These are phyloP conservation scores for Camponotus fellah DNA, from an alignment of 2,888 invertebrate genomes.

Conservation along the genomic window DNA sequence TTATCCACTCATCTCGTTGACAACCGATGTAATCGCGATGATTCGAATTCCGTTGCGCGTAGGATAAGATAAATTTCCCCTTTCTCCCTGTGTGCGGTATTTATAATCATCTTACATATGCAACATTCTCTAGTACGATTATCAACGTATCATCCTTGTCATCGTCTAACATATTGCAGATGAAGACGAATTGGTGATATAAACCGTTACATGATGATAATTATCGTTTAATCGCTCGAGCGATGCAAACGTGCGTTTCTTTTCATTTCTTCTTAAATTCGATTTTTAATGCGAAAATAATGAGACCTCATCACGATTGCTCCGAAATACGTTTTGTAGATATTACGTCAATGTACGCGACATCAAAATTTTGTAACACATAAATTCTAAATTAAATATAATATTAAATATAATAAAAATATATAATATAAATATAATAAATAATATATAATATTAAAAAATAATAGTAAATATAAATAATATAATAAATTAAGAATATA, in stretches of 20 bases:
- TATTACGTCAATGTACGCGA: not conserved
- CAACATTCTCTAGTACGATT: constrained; percentile 34
- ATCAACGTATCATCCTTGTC: constrained; percentile 52
- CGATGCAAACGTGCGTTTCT: constrained; percentile 1
- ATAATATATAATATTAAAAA: too few relatives aligned
- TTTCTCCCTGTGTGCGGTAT: constrained; percentile 34
- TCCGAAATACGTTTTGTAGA: not conserved
- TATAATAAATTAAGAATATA: too few relatives aligned
- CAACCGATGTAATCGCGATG: constrained; percentile 45
- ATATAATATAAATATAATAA: too few relatives aligned
- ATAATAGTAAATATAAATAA: too few relatives aligned
- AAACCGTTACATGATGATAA: constrained; percentile 50
- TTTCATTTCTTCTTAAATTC: constrained; percentile 28
- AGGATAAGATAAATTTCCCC: constrained; percentile 30
- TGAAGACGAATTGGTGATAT: constrained; percentile 50
- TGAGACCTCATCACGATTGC: not conserved
- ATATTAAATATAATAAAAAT: too few relatives aligned
- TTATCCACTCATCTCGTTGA: constrained; percentile 46
- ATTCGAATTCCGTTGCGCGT: constrained; percentile 38
- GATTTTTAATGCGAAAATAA: constrained; percentile 38
- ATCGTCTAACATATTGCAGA: constrained; percentile 52
- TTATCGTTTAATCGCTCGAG: constrained; percentile 50
- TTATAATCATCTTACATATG: constrained; percentile 48
- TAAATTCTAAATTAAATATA: too few relatives aligned
- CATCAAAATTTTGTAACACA: too few relatives aligned